phyloP scores from a whole-genome alignment of 2,888 invertebrate genomes.

The Pollenia labialis region DNA sequence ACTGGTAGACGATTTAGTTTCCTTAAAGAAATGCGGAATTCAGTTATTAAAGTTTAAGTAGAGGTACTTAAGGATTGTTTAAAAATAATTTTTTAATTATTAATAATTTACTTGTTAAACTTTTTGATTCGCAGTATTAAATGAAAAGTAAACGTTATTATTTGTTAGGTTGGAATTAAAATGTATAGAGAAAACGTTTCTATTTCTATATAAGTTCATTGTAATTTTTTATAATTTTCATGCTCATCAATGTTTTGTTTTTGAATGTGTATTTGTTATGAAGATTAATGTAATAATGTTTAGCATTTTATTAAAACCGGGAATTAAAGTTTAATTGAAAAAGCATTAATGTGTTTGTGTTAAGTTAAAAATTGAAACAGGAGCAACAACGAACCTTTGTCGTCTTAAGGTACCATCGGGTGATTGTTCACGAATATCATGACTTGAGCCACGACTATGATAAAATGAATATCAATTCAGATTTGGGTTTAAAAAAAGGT shows the following conservation, averaged over 20 bases:
- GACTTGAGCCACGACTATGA: constrained; percentile 89
- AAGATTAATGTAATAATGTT: constrained; percentile 67
- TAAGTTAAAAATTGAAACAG: constrained; percentile 74
- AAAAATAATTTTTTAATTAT: constrained; percentile 6
- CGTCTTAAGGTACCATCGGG: constrained; percentile 89
- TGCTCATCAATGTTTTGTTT: constrained; percentile 36
- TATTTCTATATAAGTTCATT: constrained; percentile 1
- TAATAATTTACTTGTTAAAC: neutral
- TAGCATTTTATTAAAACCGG: constrained; percentile 34
- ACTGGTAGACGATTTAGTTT: constrained; percentile 40
- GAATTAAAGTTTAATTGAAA: constrained; percentile 54
- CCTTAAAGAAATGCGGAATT: constrained; percentile 19
- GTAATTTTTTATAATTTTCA: constrained; percentile 15
- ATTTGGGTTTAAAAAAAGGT: constrained; percentile 73
- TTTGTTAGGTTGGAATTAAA: neutral
- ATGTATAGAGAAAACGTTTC: neutral
- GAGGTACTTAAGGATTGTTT: neutral
- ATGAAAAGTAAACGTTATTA: constrained; percentile 8
- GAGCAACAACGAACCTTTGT: constrained; percentile 88
- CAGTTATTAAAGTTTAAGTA: neutral
- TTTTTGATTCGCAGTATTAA: neutral
- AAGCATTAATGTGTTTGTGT: constrained; percentile 64
- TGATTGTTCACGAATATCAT: constrained; percentile 90
- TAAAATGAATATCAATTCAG: constrained; percentile 51
- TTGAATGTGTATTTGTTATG: constrained; percentile 50